These are phyloP conservation scores for Beris chalybata DNA, from an alignment of 2,888 invertebrate genomes.

Conservation along the genomic window DNA sequence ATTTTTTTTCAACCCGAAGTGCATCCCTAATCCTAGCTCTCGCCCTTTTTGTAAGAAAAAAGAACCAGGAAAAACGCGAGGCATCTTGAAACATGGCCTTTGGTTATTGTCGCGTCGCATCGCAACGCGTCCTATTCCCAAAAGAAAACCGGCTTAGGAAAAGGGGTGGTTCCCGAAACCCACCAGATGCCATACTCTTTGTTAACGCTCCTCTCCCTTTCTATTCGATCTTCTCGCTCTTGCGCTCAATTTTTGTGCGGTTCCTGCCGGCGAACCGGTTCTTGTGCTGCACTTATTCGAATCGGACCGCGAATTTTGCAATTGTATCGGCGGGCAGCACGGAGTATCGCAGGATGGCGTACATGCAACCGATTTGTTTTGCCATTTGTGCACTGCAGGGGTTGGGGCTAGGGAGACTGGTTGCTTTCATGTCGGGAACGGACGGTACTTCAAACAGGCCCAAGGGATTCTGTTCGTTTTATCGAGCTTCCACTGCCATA, in stretches of 20 bases:
- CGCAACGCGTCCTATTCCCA: not conserved
- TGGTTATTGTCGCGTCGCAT: not conserved
- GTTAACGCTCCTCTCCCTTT: too few species aligned
- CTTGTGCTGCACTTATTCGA: too few species aligned
- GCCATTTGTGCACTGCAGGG: conserved; percentile 24
- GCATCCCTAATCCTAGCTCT: not conserved
- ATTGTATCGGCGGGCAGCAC: conserved; percentile 9
- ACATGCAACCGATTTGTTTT: conserved; percentile 39
- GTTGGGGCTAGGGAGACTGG: conserved; percentile 2
- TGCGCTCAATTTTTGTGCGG: too few species aligned
- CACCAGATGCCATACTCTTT: not conserved
- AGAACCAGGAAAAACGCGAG: too few species aligned
- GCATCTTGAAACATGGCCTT: conserved; percentile 2
- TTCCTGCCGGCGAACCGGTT: too few species aligned
- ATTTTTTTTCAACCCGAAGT: not conserved
- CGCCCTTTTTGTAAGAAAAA: too few species aligned
- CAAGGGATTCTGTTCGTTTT: not conserved
- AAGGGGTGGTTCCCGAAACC: conserved; percentile 33
- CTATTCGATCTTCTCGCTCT: too few species aligned
- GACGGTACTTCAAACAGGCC: too few species aligned
- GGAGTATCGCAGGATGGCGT: conserved; percentile 30
- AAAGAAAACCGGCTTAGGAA: conserved; percentile 29
- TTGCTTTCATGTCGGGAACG: too few species aligned
- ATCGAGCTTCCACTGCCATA: conserved; percentile 15
- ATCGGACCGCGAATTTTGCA: conserved; percentile 16